These are phyloP conservation scores for Gambusia affinis DNA, from an alignment of 2,113 vertebrate species.

Conservation along the genomic window DNA sequence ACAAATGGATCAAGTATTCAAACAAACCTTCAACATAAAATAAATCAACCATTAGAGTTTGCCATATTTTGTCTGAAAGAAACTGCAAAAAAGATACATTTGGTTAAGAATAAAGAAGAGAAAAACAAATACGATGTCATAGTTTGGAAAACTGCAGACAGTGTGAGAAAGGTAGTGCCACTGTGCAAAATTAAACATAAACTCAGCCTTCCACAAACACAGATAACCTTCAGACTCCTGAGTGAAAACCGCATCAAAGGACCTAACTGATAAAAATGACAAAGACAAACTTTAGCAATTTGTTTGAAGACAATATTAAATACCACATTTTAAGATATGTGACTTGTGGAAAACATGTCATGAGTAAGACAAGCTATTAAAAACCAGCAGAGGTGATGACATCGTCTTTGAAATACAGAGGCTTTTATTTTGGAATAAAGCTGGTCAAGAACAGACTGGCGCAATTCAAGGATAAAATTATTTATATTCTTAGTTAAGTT, in stretches of 20 bases:
- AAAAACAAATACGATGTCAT: slow-evolving; percentile 11
- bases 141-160: slow-evolving; percentile 35
- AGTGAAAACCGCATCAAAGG: slow-evolving; percentile 32
- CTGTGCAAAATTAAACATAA: slow-evolving; percentile 44
- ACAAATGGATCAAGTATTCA: background rate
- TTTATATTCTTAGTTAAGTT: no score
- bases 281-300: background rate
- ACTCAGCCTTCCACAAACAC: slow-evolving; percentile 18
- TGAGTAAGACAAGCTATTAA: background rate
- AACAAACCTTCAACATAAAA: slow-evolving; percentile 4
- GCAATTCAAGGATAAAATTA: no score
- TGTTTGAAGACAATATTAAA: background rate
- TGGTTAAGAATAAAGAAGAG: slow-evolving; percentile 19
- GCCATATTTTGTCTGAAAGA: background rate
- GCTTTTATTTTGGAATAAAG: background rate
- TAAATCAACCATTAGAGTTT: slow-evolving; percentile 4
- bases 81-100: slow-evolving; percentile 17
- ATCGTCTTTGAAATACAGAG: background rate
- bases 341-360: background rate
- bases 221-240: slow-evolving; percentile 27
- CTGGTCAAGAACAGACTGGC: no score
- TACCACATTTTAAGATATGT: background rate
- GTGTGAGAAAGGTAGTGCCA: slow-evolving; percentile 13
- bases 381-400: background rate
- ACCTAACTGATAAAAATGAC: slow-evolving; percentile 25